A percentile compares a stretch with the other conserved stretches of the same genome.
These are phyloP conservation scores for Solea solea DNA, from an alignment of 2,113 vertebrate genomes.

Conservation along the genomic window DNA sequence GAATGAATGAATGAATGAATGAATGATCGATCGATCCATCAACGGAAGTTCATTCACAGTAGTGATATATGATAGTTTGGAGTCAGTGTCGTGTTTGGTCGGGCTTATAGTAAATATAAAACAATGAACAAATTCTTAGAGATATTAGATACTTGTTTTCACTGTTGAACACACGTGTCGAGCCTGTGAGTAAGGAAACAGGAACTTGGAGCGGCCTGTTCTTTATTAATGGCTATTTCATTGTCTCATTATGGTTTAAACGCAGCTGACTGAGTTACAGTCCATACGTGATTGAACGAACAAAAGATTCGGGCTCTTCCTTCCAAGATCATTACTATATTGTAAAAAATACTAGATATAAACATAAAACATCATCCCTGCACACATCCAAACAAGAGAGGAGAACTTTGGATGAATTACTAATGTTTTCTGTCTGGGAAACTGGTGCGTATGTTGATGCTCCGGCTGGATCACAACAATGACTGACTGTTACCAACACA, in stretches of 20 bases:
- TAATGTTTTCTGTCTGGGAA: neutral
- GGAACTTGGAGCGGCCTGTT: neutral
- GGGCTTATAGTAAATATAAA: too few species aligned
- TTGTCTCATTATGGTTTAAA: neutral
- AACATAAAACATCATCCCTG: constrained; percentile 1
- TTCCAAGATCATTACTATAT: constrained; percentile 1
- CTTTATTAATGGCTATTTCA: neutral
- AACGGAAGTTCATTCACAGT: constrained; percentile 10
- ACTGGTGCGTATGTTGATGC: neutral
- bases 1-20: neutral
- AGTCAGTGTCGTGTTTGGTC: too few species aligned
- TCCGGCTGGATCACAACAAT: neutral
- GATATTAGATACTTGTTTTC: too few species aligned
- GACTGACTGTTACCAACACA: too few species aligned
- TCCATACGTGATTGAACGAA: neutral
- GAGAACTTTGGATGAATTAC: neutral
- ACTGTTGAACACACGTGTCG: neutral
- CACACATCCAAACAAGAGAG: neutral
- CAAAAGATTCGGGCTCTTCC: neutral
- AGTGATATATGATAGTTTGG: too few species aligned
- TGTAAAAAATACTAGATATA: constrained; percentile 1
- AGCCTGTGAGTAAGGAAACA: neutral
- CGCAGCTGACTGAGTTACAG: neutral
- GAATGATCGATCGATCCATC: too few species aligned
- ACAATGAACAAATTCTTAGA: too few species aligned